Conservation (phyloP, 1,140 invertebrate species). For the Hypothenemus hampei region DNA sequence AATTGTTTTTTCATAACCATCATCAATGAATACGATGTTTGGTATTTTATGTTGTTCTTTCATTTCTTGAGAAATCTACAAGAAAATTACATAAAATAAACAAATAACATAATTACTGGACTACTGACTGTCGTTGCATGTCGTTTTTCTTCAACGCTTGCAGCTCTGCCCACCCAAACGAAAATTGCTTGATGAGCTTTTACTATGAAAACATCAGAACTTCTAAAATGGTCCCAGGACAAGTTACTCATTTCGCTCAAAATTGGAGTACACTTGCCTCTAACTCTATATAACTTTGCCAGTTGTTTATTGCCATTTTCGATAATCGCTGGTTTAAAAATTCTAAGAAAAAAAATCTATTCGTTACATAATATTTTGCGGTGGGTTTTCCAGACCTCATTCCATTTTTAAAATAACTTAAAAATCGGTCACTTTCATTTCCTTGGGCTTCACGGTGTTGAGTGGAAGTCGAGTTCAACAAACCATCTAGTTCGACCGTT, state of each 20-base stretch:
- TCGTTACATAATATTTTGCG: no score
- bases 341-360: constrained; percentile 34
- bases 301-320: constrained; percentile 26
- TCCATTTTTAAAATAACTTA: constrained; percentile 77
- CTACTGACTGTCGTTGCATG: constrained; percentile 54
- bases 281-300: constrained; percentile 62
- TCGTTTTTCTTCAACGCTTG: constrained; percentile 64
- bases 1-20: constrained; percentile 77
- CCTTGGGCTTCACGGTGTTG: constrained; percentile 81
- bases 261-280: constrained; percentile 62
- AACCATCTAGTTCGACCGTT: constrained; percentile 79
- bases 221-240: constrained; percentile 76
- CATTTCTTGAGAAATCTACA: constrained; percentile 47
- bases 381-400: no score
- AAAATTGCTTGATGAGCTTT: constrained; percentile 66
- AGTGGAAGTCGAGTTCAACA: constrained; percentile 64
- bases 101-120: constrained; percentile 27
- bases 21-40: constrained; percentile 72
- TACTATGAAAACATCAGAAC: constrained; percentile 82
- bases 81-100: constrained; percentile 11
- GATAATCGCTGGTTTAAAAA: constrained; percentile 29
- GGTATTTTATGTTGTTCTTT: constrained; percentile 45
- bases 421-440: constrained; percentile 75
- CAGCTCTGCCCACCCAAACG: constrained; percentile 76
- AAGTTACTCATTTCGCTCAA: constrained; percentile 63